phyloP scores from a whole-genome alignment of 1,140 invertebrate species.

The Sarcophaga bullata region DNA sequence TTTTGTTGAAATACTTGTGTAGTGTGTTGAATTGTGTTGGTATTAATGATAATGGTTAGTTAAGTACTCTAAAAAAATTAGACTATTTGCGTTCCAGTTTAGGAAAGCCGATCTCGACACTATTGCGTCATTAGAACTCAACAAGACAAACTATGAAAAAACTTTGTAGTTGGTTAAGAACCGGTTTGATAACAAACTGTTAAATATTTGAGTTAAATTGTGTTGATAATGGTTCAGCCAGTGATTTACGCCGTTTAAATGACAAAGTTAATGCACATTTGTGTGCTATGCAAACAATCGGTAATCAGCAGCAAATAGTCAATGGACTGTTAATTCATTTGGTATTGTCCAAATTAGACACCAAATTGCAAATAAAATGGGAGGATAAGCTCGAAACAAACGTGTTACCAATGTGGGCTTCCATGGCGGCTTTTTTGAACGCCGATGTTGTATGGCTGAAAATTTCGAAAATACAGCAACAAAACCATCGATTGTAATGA shows the following conservation, averaged over 20 bases:
- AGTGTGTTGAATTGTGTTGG: too few species aligned
- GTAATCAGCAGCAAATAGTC: slow-evolving; percentile 2
- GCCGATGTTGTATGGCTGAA: slow-evolving; percentile 23
- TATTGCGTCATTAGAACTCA: slow-evolving; percentile 21
- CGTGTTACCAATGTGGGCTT: slow-evolving; percentile 20
- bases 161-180: slow-evolving; percentile 13
- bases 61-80: too few species aligned
- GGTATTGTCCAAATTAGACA: slow-evolving; percentile 10
- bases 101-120: slow-evolving; percentile 3
- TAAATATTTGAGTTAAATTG: slow-evolving; percentile 13
- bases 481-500: neutral
- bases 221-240: neutral
- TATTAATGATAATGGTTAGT: too few species aligned
- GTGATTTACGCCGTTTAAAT: neutral
- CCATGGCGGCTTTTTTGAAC: slow-evolving; percentile 3
- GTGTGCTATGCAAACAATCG: slow-evolving; percentile 33
- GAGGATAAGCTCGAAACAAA: slow-evolving; percentile 10
- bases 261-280: slow-evolving; percentile 26
- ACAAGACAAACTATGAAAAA: slow-evolving; percentile 25
- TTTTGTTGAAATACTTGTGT: too few species aligned
- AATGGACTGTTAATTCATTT: slow-evolving; percentile 9
- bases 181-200: slow-evolving; percentile 32
- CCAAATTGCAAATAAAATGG: slow-evolving; percentile 20
- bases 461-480: slow-evolving; percentile 21
- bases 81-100: too few species aligned